These are phyloP conservation scores for Micromussa lordhowensis DNA, from an alignment of 92 coral and sea anemone genomes.

Conservation along the genomic window DNA sequence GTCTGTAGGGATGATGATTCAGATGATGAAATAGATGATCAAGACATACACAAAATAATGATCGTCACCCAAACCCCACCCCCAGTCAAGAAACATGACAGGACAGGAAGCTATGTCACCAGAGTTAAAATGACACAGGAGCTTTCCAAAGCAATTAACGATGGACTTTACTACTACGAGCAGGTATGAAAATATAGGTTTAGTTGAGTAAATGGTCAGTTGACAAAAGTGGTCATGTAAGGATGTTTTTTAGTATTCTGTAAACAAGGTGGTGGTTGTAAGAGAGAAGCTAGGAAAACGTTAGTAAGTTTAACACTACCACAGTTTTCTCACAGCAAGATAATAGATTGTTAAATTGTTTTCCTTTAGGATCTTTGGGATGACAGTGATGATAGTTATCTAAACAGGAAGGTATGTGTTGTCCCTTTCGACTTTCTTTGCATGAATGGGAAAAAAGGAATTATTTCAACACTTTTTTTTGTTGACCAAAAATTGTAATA, in stretches of 20 bases:
- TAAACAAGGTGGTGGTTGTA: background rate
- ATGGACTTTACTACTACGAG: constrained; percentile 96
- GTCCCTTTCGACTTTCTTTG: background rate
- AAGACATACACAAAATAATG: constrained; percentile 96
- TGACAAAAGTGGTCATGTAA: background rate
- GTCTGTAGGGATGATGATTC: constrained; percentile 93
- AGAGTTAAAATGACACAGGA: constrained; percentile 93
- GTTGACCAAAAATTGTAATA: background rate
- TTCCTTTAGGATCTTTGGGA: constrained; percentile 94
- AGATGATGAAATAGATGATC: constrained; percentile 96
- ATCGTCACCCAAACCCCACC: constrained; percentile 99
- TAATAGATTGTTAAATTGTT: background rate
- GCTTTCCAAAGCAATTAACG: constrained; percentile 91
- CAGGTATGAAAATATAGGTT: constrained; percentile 63
- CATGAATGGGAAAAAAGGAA: too few relatives aligned
- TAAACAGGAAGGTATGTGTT: constrained; percentile 85
- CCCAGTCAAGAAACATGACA: constrained; percentile 92
- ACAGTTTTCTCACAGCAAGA: background rate
- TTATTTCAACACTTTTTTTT: too few relatives aligned
- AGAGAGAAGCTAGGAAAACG: background rate
- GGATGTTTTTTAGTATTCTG: background rate
- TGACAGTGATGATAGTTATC: constrained; percentile 93
- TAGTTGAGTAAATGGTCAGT: background rate
- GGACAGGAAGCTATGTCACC: constrained; percentile 93
- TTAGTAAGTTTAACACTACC: background rate